Percentiles rank a stretch among this genome's conserved stretches.
phyloP scores from a whole-genome alignment of 2,888 invertebrate species.

The Campoplex nolae region DNA sequence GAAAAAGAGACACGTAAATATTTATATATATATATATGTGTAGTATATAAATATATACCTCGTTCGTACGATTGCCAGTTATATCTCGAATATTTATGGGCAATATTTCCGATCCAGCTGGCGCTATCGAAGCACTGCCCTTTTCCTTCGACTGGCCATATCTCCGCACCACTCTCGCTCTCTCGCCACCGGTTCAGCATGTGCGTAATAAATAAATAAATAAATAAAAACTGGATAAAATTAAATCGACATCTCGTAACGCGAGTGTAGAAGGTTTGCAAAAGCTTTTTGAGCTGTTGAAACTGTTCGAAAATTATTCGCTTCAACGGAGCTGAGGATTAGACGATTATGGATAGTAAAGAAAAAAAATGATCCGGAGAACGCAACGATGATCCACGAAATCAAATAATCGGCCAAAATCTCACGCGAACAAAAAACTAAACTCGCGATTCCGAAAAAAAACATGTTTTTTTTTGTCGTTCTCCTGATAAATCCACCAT shows the following conservation, averaged over 20 bases:
- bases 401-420: background rate
- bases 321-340: conserved; percentile 9
- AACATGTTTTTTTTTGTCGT: conserved; percentile 63
- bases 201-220: conserved; percentile 82
- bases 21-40: background rate
- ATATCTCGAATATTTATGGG: conserved; percentile 84
- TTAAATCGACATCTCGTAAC: conserved; percentile 83
- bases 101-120: conserved; percentile 84
- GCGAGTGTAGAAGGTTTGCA: conserved; percentile 51
- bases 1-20: conserved; percentile 14
- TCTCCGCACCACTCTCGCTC: background rate
- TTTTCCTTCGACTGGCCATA: background rate
- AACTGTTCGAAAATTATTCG: conserved; percentile 82
- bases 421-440: background rate
- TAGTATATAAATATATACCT: conserved; percentile 17
- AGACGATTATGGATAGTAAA: background rate
- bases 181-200: conserved; percentile 82
- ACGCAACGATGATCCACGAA: background rate
- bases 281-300: conserved; percentile 76
- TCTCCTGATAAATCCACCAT: too few relatives aligned
- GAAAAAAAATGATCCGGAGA: background rate
- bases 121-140: conserved; percentile 81
- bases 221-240: conserved; percentile 80
- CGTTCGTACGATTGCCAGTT: conserved; percentile 52
- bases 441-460: background rate